Conservation (phyloP, 2,797 vertebrate genomes). For the Setipinna tenuifilis region DNA sequence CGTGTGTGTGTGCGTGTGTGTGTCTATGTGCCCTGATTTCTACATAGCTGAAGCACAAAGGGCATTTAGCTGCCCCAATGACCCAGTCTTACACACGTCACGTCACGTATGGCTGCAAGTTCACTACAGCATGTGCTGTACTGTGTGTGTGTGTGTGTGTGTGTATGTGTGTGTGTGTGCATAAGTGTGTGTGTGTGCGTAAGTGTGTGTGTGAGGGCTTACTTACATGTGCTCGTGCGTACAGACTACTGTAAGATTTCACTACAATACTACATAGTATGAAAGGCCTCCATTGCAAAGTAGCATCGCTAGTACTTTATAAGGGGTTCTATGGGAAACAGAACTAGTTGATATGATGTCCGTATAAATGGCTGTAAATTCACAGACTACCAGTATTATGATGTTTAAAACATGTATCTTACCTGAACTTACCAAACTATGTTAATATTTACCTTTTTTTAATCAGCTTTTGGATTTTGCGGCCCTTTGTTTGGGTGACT, state of each 20-base stretch:
- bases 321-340: no score
- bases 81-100: conserved; percentile 1
- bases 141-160: no score
- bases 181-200: no score
- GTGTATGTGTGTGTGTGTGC: no score
- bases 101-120: background rate
- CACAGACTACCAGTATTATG: background rate
- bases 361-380: background rate
- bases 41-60: conserved; percentile 9
- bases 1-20: background rate
- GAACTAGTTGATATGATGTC: no score
- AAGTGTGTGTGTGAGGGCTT: background rate
- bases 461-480: background rate
- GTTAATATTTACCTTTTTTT: background rate
- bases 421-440: background rate
- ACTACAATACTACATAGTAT: background rate
- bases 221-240: background rate
- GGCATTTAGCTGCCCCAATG: background rate
- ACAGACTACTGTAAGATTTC: background rate
- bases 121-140: background rate
- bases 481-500: background rate
- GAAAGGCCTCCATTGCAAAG: background rate
- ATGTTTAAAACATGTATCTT: background rate
- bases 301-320: background rate
- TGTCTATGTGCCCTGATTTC: background rate